Percentiles rank a stretch among this genome's conserved stretches.
phyloP scores from a whole-genome alignment of 2,797 vertebrate species.

The Microctenopoma steveboyesi region DNA sequence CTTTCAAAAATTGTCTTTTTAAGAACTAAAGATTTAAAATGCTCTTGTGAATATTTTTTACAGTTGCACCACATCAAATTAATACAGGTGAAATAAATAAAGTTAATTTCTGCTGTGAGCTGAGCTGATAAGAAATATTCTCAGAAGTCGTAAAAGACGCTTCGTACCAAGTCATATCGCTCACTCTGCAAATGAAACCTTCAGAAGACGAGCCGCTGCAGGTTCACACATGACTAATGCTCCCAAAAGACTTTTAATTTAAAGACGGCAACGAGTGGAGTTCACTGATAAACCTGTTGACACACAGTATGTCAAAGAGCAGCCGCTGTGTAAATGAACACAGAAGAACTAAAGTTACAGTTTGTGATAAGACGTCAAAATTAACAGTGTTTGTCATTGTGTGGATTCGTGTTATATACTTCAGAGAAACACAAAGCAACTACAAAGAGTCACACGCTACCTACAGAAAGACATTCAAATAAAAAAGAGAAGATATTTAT shows the following conservation, averaged over 20 bases:
- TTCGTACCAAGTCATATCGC: neutral
- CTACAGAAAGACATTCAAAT: too few relatives aligned
- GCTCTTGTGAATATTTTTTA: too few relatives aligned
- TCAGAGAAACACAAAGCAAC: too few relatives aligned
- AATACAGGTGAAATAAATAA: neutral
- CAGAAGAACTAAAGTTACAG: neutral
- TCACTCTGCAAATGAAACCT: neutral
- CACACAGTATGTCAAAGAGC: neutral
- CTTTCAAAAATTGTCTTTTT: too few relatives aligned
- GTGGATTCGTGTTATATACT: too few relatives aligned
- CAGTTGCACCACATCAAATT: too few relatives aligned
- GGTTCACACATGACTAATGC: neutral
- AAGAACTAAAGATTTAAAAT: too few relatives aligned
- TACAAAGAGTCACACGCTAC: too few relatives aligned
- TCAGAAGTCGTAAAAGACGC: constrained; percentile 16
- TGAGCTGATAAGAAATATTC: constrained; percentile 10
- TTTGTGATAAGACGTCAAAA: too few relatives aligned
- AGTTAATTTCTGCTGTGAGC: neutral
- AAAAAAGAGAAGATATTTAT: too few relatives aligned
- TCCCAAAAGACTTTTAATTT: neutral
- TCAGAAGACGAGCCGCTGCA: constrained; percentile 7
- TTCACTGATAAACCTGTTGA: constrained; percentile 9
- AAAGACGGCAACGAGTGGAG: neutral
- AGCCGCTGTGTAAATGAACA: neutral
- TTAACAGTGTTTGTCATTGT: too few relatives aligned